Conservation (phyloP, 2,797 vertebrate genomes). For the Sebastes glaucus region DNA sequence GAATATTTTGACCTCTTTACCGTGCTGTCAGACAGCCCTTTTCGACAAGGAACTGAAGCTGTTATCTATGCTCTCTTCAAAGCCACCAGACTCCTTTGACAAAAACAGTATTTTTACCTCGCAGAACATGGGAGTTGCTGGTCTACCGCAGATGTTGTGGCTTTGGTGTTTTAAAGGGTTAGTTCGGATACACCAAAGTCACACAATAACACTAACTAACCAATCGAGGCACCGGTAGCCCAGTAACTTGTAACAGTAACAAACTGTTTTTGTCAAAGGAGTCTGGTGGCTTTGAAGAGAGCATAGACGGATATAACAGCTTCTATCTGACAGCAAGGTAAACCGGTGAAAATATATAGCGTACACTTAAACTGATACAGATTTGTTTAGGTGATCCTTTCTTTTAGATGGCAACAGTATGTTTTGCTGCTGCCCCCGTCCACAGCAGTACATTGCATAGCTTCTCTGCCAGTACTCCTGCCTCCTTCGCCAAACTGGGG, state of each 20-base stretch:
- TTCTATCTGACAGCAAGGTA: not conserved
- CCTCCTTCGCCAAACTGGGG: not conserved
- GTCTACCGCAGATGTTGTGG: not conserved
- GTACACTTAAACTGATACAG: not conserved
- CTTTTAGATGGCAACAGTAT: not conserved
- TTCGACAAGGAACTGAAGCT: not conserved
- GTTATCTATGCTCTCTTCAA: not conserved
- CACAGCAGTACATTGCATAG: not conserved
- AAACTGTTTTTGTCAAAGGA: not conserved
- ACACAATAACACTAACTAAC: too few relatives aligned
- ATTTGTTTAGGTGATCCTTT: not conserved
- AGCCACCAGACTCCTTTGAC: not conserved
- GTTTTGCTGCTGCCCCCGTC: not conserved
- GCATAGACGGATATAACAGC: too few relatives aligned
- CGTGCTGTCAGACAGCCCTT: not conserved
- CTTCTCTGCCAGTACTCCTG: not conserved
- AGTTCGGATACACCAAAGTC: too few relatives aligned
- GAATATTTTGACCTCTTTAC: not conserved
- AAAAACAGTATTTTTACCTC: not conserved
- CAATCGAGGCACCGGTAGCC: too few relatives aligned
- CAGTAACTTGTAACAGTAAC: too few relatives aligned
- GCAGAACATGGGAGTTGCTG: not conserved
- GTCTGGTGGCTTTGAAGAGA: not conserved
- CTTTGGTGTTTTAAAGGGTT: not conserved
- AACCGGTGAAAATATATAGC: not conserved